Evolutionary conservation across 2,113 vertebrate species (phyloP).

Genomic region (Irena cyanogastra): DNA sequence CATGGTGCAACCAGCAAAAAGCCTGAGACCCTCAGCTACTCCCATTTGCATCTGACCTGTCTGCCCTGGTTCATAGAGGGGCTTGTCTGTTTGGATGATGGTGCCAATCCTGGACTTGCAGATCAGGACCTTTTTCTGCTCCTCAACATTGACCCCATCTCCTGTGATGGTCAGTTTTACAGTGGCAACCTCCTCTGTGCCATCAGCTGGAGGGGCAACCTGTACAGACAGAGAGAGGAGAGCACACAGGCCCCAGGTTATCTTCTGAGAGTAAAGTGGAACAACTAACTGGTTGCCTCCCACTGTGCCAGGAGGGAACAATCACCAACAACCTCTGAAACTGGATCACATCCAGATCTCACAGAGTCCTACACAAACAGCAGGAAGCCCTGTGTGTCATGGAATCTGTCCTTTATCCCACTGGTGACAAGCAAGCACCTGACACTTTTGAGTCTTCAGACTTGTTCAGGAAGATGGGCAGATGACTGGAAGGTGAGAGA

Average conservation of each 20-base stretch:
- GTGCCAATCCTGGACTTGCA: conserved; percentile 10
- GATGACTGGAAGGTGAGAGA: not conserved
- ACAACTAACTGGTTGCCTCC: not conserved
- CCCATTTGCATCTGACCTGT: conserved; percentile 1
- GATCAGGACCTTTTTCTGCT: conserved; percentile 63
- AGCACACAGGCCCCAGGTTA: not conserved
- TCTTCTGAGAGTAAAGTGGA: not conserved
- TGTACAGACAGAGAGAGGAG: not conserved
- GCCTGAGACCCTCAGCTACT: not conserved
- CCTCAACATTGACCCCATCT: not conserved
- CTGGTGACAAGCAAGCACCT: not conserved
- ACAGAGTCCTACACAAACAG: not conserved
- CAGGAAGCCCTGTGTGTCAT: not conserved
- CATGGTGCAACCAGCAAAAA: not conserved
- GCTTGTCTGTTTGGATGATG: conserved; percentile 70
- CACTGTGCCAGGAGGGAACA: not conserved
- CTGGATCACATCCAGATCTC: not conserved
- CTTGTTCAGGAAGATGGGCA: not conserved
- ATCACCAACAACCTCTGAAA: not conserved
- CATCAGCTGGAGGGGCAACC: conserved; percentile 43
- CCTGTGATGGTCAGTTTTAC: conserved; percentile 32
- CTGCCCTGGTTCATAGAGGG: conserved; percentile 41
- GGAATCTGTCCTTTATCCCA: not conserved
- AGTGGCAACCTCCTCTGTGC: conserved; percentile 22
- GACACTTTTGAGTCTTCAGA: not conserved